phyloP scores from a whole-genome alignment of 2,113 vertebrate genomes.

The human region DNA sequence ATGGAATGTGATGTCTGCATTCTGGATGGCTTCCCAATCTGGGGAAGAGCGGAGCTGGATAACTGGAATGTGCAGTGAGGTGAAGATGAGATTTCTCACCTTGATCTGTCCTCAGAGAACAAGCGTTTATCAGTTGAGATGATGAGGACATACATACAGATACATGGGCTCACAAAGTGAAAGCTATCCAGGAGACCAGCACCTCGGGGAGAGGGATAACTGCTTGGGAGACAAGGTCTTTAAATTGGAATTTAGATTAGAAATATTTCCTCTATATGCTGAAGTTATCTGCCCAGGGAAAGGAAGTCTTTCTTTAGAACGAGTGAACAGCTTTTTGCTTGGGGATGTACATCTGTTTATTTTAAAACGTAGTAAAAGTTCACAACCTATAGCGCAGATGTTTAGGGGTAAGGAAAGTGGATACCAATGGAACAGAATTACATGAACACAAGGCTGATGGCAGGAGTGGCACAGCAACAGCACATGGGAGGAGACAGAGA shows the following conservation, averaged over 20 bases:
- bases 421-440: background rate
- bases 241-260: background rate
- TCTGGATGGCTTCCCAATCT: rapidly evolving
- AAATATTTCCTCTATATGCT: background rate
- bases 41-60: too few relatives aligned
- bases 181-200: background rate
- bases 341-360: too few relatives aligned
- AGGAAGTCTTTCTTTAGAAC: background rate
- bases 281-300: background rate
- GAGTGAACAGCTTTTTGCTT: background rate
- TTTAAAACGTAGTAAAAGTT: background rate
- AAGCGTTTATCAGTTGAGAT: background rate
- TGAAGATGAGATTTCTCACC: background rate
- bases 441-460: background rate
- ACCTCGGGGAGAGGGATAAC: background rate
- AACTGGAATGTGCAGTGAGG: background rate
- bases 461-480: background rate
- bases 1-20: too few relatives aligned
- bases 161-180: background rate
- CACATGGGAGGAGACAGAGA: background rate
- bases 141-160: background rate
- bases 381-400: background rate
- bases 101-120: background rate
- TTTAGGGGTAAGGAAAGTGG: background rate
- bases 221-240: background rate